A percentile compares a stretch with the other conserved stretches of the same genome.
phyloP scores from a whole-genome alignment of 2,888 invertebrate species.

The Xylota segnis region DNA sequence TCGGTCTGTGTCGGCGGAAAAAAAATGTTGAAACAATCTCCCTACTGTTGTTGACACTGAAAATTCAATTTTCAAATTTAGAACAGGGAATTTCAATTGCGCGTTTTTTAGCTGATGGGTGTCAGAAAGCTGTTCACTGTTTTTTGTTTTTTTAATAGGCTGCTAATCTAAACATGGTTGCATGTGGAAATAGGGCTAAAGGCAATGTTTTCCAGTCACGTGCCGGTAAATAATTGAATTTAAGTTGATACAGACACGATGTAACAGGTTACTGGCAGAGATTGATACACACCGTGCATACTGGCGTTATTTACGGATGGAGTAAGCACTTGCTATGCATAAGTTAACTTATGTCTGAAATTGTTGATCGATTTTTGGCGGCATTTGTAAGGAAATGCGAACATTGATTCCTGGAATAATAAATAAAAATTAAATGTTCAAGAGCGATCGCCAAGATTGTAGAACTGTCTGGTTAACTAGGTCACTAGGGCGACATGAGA shows the following conservation, averaged over 20 bases:
- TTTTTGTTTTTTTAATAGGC: neutral
- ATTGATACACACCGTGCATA: slow-evolving; percentile 19
- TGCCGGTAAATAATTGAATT: slow-evolving; percentile 39
- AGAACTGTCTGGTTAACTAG: too few relatives aligned
- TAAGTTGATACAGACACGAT: slow-evolving; percentile 18
- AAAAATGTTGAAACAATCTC: neutral
- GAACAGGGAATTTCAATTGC: slow-evolving; percentile 58
- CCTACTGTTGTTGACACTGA: slow-evolving; percentile 50
- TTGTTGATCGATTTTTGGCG: too few relatives aligned
- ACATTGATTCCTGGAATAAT: too few relatives aligned
- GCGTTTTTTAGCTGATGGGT: neutral
- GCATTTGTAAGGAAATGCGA: too few relatives aligned
- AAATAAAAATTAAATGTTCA: too few relatives aligned
- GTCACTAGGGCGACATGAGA: too few relatives aligned
- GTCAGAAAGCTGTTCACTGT: slow-evolving; percentile 6
- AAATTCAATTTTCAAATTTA: slow-evolving; percentile 57
- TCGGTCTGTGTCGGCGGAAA: neutral
- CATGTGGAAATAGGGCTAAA: neutral
- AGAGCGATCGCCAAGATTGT: too few relatives aligned
- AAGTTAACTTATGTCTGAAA: too few relatives aligned
- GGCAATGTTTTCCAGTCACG: slow-evolving; percentile 26
- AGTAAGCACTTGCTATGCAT: neutral
- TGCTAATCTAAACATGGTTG: neutral
- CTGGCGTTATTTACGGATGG: neutral
- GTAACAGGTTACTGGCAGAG: slow-evolving; percentile 36